Base-by-base conservation (phyloP, 92 coral and sea anemone genomes). In the Bergia sp. region DNA sequence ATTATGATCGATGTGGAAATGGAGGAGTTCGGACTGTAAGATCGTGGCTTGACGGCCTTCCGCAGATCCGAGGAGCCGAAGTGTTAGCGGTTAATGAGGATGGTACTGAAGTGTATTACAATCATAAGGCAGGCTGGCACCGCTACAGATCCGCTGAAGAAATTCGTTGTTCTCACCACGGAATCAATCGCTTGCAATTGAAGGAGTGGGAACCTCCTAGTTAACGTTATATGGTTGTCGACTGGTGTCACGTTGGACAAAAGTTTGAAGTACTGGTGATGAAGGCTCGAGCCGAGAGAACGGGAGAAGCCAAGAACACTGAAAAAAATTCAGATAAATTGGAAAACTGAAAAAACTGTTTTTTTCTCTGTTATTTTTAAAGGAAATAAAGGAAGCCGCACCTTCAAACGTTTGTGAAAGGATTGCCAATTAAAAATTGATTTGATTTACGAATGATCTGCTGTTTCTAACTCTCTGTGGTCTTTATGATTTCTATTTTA, bases 21-120 rank as follows among this genome's bases (percentile, higher is more conserved):
- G 82, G 82, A 8, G 82, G 82, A 0, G 82, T 79, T 23, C 82
- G 82, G 1, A 45, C 41, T 10, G 82, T 79, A n/a, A 65, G 82
- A 8, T 45, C 58, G 40, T 45, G 58, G 82, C 58, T 79, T 5
- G 58, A 45, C 82, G 65, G 65, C 82, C 65, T 79, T 21, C 82
- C 82, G 20, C 82, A 79, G 43, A 36, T 79, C 16, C 58, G 82
- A 50, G 82, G 82, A 49, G 82, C 82, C 65, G 82, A 79, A 37
- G 66, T 79, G 58, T 79, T 79, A 4, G 82, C 82, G 21, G 82
- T 79, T 36, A 79, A 79, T 11, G 65, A 79, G 37, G 82, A 79
- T 40, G 58, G 82, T 1, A 49, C 82, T 1, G 64, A 79, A 11
- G 82, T 79, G 20, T 79, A 79, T 50, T 79, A 79, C 39, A 11